Evolutionary conservation across 2,797 vertebrate species (phyloP).

Genomic region (Todus mexicanus): DNA sequence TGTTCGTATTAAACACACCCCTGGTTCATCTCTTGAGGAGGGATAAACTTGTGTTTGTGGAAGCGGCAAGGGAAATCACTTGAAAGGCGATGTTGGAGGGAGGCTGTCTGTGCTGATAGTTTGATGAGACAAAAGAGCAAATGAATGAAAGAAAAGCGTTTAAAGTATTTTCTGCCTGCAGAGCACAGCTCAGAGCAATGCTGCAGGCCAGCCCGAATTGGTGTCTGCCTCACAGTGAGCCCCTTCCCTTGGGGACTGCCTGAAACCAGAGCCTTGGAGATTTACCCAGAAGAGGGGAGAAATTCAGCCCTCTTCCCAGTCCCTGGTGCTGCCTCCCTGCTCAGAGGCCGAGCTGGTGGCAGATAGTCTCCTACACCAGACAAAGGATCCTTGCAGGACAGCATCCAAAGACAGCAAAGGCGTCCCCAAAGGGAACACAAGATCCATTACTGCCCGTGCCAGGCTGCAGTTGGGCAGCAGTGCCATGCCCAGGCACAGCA

Average conservation of each 20-base stretch:
- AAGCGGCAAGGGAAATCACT: slow-evolving; percentile 52
- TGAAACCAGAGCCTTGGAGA: background rate
- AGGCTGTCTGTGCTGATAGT: background rate
- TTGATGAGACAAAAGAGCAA: slow-evolving; percentile 32
- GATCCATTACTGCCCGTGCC: background rate
- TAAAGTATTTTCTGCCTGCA: background rate
- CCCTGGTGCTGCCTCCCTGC: background rate
- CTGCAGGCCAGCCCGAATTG: background rate
- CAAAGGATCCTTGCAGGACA: background rate
- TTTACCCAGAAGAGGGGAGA: background rate
- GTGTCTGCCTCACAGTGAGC: background rate
- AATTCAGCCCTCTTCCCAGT: background rate
- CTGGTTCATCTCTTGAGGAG: background rate
- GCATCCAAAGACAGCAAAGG: background rate
- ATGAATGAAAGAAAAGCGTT: background rate
- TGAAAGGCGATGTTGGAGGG: background rate
- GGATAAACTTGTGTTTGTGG: background rate
- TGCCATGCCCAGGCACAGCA: background rate
- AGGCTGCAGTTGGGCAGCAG: background rate
- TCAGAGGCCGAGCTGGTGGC: accelerated
- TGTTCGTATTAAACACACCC: slow-evolving; percentile 45
- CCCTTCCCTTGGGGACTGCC: background rate
- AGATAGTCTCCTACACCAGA: background rate
- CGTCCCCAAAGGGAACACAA: background rate
- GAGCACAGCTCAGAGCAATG: background rate